Conservation (phyloP, 53 echinoderm and acorn worm genomes). For the Paracentrotus lividus region DNA sequence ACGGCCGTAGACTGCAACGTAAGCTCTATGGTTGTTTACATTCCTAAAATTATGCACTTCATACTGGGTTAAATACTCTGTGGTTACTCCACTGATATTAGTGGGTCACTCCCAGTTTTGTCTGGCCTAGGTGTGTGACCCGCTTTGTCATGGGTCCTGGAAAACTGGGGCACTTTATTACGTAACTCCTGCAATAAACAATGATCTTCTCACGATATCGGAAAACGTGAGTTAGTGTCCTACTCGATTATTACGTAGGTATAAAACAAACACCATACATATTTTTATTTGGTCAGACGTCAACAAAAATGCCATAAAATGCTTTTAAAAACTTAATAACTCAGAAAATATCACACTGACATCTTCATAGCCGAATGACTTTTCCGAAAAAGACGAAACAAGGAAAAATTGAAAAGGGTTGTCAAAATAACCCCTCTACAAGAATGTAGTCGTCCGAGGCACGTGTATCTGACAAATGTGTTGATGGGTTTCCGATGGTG, state of each 20-base stretch:
- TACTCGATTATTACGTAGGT: neutral
- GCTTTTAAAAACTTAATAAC: neutral
- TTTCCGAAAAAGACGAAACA: neutral
- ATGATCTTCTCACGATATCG: neutral
- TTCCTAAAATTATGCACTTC: too few species aligned
- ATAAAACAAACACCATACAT: neutral
- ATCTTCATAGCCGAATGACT: neutral
- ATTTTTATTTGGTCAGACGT: neutral
- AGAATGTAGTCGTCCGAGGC: constrained; percentile 65
- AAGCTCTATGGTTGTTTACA: too few species aligned
- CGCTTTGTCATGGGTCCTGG: neutral
- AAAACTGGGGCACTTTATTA: neutral
- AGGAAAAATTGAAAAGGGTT: neutral
- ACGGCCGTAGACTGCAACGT: too few species aligned
- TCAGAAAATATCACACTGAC: neutral
- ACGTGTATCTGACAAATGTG: constrained; percentile 71
- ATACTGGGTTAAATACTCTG: too few species aligned
- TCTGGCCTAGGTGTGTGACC: neutral
- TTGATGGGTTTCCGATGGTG: constrained; percentile 28
- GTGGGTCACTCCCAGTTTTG: too few species aligned
- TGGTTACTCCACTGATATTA: too few species aligned
- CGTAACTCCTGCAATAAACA: neutral
- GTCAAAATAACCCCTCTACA: constrained; percentile 26
- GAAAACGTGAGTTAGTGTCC: constrained; percentile 8
- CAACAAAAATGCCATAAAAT: neutral